Base-by-base conservation (phyloP, 2,888 invertebrate genomes). In the Thalpophila matura region DNA sequence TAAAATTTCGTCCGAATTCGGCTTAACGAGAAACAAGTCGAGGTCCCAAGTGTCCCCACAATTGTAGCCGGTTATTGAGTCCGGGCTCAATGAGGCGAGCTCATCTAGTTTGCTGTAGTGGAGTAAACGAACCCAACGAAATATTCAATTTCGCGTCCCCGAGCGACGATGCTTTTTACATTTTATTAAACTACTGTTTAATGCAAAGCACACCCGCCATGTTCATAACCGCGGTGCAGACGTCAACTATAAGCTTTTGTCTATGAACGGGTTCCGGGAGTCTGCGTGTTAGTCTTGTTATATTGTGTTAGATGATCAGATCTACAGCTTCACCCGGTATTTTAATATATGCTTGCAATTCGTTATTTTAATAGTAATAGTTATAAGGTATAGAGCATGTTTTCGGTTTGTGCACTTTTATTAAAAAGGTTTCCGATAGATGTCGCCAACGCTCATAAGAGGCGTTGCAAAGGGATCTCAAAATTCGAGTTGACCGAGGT, bases 131-230 rank as follows among this genome's bases (percentile, higher is more conserved):
- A 78, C 73, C 65, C 61, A 53, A 79, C 66, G 67, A 76, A 76
- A 77, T 82, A 84, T 83, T 84, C 79, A 79, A 84, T 84, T 84
- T 80, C 56, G 58, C 60, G 42, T 77, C 76, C 80, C 79, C 51
- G 33, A 59, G 63, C 64, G 74, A 68, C 66, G 67, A 60, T 69
- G 59, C 59, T 59, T 77, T 82, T 75, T 54, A 63, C 66, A 76
- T 72, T 81, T 77, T 75, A 71, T 73, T 73, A 62, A 71, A 68
- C 47, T 61, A 64, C 67, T 77, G 64, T 63, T 81, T 69, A 74
- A 75, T 79, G 73, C 65, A 75, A 71, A 73, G 55, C 63, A 61
- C 60, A 67, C 47, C 47, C 38, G 51, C 7, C 43, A 27, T 5
- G 45, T 64, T 75, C 76, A 72, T 75, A 78, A 53, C 50, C 33